Base-by-base conservation (phyloP, 2,888 invertebrate species). In the Embidobia sp. region DNA sequence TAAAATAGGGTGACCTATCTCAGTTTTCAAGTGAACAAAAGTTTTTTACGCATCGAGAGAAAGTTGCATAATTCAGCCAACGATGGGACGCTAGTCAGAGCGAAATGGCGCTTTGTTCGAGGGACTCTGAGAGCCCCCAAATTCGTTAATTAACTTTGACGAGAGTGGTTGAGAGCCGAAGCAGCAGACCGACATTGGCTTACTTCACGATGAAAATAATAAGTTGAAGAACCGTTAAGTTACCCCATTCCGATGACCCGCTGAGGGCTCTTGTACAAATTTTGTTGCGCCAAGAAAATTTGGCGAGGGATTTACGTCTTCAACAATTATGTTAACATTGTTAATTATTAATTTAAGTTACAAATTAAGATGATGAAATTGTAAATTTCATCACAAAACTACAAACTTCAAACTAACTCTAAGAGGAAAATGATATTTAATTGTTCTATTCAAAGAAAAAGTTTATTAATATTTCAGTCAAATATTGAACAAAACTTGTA, bases 71-170 rank as follows among this genome's bases (percentile, higher is more conserved):
- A 77, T 73, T 79, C 51, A 64, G 57, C 64, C 46, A 53, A 49
- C 40, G 53, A 53, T 61, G 48, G 33, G 51, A 63, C 57, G 64
- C 67, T 66, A 67, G 63, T 66, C 72, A 22, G 19, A 46, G 61
- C 53, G 44, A 72, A 77, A 66, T 35, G 46, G 69, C 53, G 66
- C 48, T 64, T 57, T 53, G 63, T 72, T 72, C 64, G 40, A 72
- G 63, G 55, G 55, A 72, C 63, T 55, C 46, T 19, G 44, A 51
- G 53, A 73, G 48, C 75, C 51, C 44, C 63, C 46, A 10, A 44
- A 57, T 66, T 77, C 64, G 69, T 77, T 79, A 79, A 79, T 77
- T 79, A 77, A 76, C 75, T 61, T 72, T 63, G 51, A 37, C 63
- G 37, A 67, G 66, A 70, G 72, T 72, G 66, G 63, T 46, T 46